Evolutionary conservation across 2,888 invertebrate species (phyloP).

Genomic region (Nemoura dubitans): DNA sequence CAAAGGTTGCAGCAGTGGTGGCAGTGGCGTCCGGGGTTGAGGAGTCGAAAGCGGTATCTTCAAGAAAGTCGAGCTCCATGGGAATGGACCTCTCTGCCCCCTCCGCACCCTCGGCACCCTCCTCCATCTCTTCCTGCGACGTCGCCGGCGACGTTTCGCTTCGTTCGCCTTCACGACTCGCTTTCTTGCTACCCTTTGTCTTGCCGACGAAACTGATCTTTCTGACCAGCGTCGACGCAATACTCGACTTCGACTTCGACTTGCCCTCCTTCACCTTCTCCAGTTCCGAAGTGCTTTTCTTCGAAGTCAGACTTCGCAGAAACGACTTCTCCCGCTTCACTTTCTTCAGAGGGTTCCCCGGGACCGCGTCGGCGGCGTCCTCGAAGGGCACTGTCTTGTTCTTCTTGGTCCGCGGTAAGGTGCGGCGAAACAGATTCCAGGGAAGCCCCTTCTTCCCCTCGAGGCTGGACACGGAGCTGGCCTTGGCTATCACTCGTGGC

Average conservation of each 20-base stretch:
- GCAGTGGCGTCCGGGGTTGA: background rate
- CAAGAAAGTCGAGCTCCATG: background rate
- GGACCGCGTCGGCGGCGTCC: no score
- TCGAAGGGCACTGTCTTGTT: slow-evolving; percentile 36
- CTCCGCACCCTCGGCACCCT: background rate
- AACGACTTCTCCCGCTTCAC: slow-evolving; percentile 10
- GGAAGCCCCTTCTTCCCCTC: background rate
- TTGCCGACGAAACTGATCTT: slow-evolving; percentile 51
- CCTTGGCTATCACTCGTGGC: background rate
- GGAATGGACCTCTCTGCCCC: background rate
- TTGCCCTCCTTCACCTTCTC: background rate
- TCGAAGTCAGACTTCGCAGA: background rate
- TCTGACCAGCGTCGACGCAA: slow-evolving; percentile 49
- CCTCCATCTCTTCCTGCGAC: background rate
- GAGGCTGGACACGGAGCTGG: background rate
- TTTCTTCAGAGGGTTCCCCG: background rate
- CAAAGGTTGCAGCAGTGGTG: background rate
- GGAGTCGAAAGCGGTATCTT: background rate
- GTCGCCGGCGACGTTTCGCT: background rate
- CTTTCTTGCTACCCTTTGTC: background rate
- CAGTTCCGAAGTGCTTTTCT: slow-evolving; percentile 18
- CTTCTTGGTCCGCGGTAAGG: slow-evolving; percentile 30
- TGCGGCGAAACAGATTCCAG: background rate
- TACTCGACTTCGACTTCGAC: slow-evolving; percentile 45
- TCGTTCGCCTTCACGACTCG: background rate